Conservation (phyloP, 2,888 invertebrate genomes). For the Anoplius nigerrimus region DNA sequence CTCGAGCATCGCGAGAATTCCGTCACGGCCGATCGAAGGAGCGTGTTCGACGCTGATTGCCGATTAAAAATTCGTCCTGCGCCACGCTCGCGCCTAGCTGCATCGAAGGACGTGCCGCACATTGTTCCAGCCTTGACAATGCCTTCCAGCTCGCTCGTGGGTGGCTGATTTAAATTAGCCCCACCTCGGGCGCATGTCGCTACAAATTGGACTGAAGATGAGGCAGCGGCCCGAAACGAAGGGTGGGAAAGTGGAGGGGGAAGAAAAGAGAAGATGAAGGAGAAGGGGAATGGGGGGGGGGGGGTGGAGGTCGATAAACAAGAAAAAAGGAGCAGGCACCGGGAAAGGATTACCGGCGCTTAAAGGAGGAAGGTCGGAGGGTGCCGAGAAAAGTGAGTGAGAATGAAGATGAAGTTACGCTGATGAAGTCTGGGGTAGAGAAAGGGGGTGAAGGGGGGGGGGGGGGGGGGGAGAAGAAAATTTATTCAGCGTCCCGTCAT, state of each 20-base stretch:
- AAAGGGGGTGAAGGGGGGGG: background rate
- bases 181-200: conserved; percentile 37
- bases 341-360: no score
- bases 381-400: no score
- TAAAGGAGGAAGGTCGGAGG: no score
- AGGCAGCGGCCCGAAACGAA: conserved; percentile 16
- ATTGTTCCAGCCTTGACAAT: conserved; percentile 25
- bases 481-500: no score
- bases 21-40: background rate
- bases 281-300: background rate
- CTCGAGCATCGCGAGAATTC: no score
- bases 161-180: conserved; percentile 43
- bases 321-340: no score
- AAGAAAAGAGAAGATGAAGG: background rate
- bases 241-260: background rate
- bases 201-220: conserved; percentile 25
- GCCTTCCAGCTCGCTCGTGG: conserved; percentile 30
- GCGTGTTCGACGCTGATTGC: background rate
- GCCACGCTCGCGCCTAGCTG: background rate
- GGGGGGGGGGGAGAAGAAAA: no score
- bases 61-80: conserved; percentile 8
- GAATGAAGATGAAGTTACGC: no score
- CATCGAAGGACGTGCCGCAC: conserved; percentile 12
- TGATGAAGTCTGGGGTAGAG: background rate
- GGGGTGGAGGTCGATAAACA: no score